Percentiles rank a stretch among this genome's conserved stretches.
Evolutionary conservation across 1,140 invertebrate species (phyloP).

Genomic region (Aricia agestis): DNA sequence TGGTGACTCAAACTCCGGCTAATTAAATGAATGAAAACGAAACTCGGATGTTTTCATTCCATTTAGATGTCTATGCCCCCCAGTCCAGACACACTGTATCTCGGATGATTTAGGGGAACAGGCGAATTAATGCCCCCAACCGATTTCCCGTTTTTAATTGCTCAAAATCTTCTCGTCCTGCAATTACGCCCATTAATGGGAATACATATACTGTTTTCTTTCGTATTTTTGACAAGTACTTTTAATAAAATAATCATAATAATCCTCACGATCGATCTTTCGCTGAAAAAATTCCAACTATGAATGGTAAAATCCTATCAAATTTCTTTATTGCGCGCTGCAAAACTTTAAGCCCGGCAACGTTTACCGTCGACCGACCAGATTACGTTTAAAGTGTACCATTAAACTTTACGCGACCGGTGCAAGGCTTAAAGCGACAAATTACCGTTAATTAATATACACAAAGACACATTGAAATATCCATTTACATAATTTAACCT

Average conservation of each 20-base stretch:
- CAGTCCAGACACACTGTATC: slow-evolving; percentile 27
- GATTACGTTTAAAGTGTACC: slow-evolving; percentile 3
- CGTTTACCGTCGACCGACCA: not conserved
- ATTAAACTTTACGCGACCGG: not conserved
- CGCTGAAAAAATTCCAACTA: too few relatives aligned
- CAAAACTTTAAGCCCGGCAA: not conserved
- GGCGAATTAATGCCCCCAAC: slow-evolving; percentile 5
- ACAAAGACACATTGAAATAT: slow-evolving; percentile 16
- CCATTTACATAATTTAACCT: slow-evolving; percentile 16
- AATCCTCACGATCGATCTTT: too few relatives aligned
- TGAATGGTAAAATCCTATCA: not conserved
- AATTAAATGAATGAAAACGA: slow-evolving; percentile 73
- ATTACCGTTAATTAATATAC: slow-evolving; percentile 15
- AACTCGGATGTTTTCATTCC: slow-evolving; percentile 71
- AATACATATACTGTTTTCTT: not conserved
- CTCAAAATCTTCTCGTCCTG: not conserved
- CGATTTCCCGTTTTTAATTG: slow-evolving; percentile 19
- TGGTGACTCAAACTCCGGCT: slow-evolving; percentile 60
- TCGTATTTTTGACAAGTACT: not conserved
- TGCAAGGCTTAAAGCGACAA: slow-evolving; percentile 14
- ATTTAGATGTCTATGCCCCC: slow-evolving; percentile 58
- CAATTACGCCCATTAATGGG: not conserved
- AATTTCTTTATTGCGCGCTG: not conserved
- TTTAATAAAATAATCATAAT: too few relatives aligned
- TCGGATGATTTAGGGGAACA: not conserved